Conservation (phyloP, 2,797 vertebrate species). For the Chaunax sp. region DNA sequence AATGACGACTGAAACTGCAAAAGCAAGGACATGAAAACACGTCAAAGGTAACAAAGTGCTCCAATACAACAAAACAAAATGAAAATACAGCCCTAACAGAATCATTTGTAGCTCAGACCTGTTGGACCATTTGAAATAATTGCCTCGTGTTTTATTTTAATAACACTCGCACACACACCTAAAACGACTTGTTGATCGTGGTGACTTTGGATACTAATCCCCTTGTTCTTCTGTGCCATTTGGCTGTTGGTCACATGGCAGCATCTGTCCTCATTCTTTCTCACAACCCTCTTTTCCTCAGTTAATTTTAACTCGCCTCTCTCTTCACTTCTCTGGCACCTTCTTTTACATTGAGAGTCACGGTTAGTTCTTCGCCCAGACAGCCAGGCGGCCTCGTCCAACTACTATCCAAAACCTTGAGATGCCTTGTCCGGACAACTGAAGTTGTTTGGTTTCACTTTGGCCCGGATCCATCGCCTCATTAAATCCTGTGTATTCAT, state of each 20-base stretch:
- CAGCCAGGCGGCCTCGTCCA: slow-evolving; percentile 50
- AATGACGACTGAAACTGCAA: background rate
- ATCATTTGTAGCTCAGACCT: slow-evolving; percentile 32
- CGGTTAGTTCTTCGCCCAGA: slow-evolving; percentile 59
- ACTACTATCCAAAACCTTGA: slow-evolving; percentile 49
- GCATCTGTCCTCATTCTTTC: slow-evolving; percentile 57
- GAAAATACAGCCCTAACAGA: slow-evolving; percentile 6
- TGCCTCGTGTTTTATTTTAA: slow-evolving; percentile 40
- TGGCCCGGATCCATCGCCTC: slow-evolving; percentile 44
- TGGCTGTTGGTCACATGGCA: slow-evolving; percentile 54
- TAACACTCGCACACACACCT: slow-evolving; percentile 29
- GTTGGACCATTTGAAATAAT: slow-evolving; percentile 33
- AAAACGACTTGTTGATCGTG: slow-evolving; percentile 36
- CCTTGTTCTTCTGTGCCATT: slow-evolving; percentile 55
- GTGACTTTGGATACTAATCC: slow-evolving; percentile 52
- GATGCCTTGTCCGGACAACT: slow-evolving; percentile 58
- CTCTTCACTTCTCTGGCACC: slow-evolving; percentile 45
- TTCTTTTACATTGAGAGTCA: slow-evolving; percentile 53
- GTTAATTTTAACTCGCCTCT: slow-evolving; percentile 45
- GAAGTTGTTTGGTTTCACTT: slow-evolving; percentile 59
- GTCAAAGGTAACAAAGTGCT: slow-evolving; percentile 10
- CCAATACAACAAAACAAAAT: slow-evolving; percentile 22
- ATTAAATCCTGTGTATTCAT: slow-evolving; percentile 59
- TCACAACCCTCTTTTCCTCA: slow-evolving; percentile 38
- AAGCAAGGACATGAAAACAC: slow-evolving; percentile 5